These are phyloP conservation scores for Pelobates cultripes DNA, from an alignment of 2,797 vertebrate species.

Conservation along the genomic window DNA sequence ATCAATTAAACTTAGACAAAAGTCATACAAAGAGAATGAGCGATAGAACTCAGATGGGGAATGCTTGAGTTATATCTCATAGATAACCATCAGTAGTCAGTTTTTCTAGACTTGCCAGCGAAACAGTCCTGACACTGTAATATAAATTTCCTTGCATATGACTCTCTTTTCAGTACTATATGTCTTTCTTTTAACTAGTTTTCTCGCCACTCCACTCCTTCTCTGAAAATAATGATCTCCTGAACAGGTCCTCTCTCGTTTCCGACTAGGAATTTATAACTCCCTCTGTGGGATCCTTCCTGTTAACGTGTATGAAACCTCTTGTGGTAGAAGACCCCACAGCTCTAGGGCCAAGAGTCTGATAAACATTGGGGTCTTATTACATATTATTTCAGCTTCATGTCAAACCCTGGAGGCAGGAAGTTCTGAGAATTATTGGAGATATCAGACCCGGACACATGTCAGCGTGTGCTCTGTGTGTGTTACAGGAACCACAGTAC, in stretches of 20 bases:
- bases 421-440: slow-evolving; percentile 44
- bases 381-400: slow-evolving; percentile 47
- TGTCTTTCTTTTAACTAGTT: background rate
- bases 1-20: too few relatives aligned
- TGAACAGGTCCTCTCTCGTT: slow-evolving; percentile 9
- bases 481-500: slow-evolving; percentile 42
- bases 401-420: slow-evolving; percentile 38
- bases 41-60: too few relatives aligned
- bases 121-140: too few relatives aligned
- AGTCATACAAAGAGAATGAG: too few relatives aligned
- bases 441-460: slow-evolving; percentile 45
- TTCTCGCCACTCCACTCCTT: background rate
- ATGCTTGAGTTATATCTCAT: too few relatives aligned
- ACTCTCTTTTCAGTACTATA: background rate
- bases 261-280: slow-evolving; percentile 17
- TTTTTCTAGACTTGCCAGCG: too few relatives aligned
- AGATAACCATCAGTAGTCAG: too few relatives aligned
- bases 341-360: slow-evolving; percentile 14
- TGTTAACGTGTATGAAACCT: slow-evolving; percentile 24
- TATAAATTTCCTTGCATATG: background rate
- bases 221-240: background rate
- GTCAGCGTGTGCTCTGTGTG: slow-evolving; percentile 30
- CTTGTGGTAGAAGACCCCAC: slow-evolving; percentile 48
- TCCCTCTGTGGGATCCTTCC: slow-evolving; percentile 32
- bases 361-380: slow-evolving; percentile 49